Percentiles rank a stretch among this genome's conserved stretches.
These are phyloP conservation scores for Acronicta psi DNA, from an alignment of 2,888 invertebrate genomes.

Conservation along the genomic window DNA sequence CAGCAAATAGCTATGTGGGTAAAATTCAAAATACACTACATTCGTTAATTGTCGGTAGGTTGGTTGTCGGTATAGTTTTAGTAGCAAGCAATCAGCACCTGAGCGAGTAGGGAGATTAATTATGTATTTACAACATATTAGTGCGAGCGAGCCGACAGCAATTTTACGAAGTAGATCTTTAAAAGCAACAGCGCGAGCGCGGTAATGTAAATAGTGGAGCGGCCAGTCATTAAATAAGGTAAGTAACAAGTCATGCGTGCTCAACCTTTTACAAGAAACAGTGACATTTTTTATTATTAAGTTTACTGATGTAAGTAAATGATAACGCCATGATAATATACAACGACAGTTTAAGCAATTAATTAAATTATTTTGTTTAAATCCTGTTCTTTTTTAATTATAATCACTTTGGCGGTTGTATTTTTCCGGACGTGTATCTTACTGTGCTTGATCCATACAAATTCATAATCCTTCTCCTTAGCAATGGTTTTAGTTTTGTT, in stretches of 20 bases:
- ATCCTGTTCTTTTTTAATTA: neutral
- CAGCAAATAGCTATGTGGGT: neutral
- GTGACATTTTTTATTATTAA: neutral
- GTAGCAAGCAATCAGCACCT: neutral
- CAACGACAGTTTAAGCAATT: neutral
- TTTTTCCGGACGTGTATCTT: conserved; percentile 4
- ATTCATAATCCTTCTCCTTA: neutral
- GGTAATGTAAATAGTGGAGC: neutral
- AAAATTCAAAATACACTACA: neutral
- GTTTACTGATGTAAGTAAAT: neutral
- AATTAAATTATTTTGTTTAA: conserved; percentile 5
- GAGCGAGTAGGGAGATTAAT: neutral
- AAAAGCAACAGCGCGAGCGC: neutral
- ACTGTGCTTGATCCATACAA: conserved; percentile 3
- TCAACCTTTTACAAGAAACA: neutral
- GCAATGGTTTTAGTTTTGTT: neutral
- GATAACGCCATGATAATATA: neutral
- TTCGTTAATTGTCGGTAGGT: too few relatives aligned
- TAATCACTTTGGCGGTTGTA: neutral
- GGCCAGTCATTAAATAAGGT: neutral
- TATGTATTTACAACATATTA: neutral
- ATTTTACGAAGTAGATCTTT: neutral
- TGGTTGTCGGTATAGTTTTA: neutral
- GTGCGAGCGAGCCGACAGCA: neutral
- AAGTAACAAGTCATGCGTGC: neutral